Conservation (phyloP, 2,888 invertebrate genomes). For the Nephrotoma guestfalica region DNA sequence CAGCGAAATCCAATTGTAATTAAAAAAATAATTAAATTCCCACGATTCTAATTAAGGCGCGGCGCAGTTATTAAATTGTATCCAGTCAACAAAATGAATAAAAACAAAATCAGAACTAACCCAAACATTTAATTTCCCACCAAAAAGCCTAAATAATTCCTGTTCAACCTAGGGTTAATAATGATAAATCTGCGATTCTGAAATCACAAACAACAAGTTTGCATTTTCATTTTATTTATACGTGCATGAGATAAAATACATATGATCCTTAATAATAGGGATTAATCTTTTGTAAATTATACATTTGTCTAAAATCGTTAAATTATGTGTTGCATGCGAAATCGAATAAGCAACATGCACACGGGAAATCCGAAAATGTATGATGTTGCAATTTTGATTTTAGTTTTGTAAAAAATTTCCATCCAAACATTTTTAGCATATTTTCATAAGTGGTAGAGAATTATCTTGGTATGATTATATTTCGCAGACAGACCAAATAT, state of each 20-base stretch:
- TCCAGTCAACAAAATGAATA: too few species aligned
- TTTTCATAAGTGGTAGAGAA: neutral
- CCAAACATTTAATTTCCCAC: neutral
- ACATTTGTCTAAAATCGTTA: neutral
- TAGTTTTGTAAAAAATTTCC: neutral
- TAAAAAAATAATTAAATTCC: too few species aligned
- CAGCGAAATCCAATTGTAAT: too few species aligned
- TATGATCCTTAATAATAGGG: neutral
- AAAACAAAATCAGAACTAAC: neutral
- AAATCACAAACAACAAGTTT: neutral
- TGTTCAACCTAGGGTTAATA: neutral
- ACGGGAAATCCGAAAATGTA: neutral
- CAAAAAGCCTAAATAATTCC: neutral
- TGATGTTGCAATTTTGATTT: neutral
- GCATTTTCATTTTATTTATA: neutral
- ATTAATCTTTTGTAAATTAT: neutral
- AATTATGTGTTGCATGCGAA: neutral
- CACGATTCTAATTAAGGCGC: too few species aligned
- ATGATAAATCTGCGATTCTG: neutral
- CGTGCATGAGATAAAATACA: neutral
- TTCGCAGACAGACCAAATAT: neutral
- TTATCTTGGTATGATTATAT: neutral
- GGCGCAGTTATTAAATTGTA: too few species aligned
- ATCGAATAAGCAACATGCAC: neutral
- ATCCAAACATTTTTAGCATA: neutral